Evolutionary conservation across 2,113 vertebrate species (phyloP).

Genomic region (Butorides virescens): DNA sequence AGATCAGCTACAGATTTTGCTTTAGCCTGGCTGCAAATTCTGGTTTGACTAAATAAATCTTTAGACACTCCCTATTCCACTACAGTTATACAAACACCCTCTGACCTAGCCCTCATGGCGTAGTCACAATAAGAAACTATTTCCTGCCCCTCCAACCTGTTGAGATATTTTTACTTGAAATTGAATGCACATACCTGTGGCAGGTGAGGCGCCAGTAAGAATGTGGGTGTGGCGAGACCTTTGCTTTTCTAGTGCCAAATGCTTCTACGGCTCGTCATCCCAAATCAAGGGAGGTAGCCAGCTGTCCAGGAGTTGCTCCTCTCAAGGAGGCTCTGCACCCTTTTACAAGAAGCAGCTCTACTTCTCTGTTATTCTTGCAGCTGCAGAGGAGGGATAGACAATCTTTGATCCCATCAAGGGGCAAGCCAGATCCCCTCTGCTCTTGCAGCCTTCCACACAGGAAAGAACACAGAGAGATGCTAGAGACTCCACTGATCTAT

Average conservation of each 20-base stretch:
- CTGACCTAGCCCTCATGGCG: not conserved
- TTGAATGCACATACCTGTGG: constrained; percentile 61
- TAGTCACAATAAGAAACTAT: constrained; percentile 28
- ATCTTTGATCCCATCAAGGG: not conserved
- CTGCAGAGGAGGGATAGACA: not conserved
- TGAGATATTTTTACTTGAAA: constrained; percentile 70
- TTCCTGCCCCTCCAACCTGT: constrained; percentile 39
- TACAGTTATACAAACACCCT: not conserved
- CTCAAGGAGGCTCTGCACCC: not conserved
- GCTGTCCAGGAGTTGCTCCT: not conserved
- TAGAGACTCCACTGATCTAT: not conserved
- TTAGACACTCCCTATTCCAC: constrained; percentile 4
- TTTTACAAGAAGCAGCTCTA: not conserved
- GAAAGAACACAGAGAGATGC: not conserved
- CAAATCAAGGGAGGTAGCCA: constrained; percentile 5
- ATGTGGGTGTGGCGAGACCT: constrained; percentile 66
- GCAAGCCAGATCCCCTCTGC: not conserved
- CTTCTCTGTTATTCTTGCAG: not conserved
- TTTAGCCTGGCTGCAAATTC: not conserved
- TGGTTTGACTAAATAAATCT: not conserved
- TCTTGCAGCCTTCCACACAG: not conserved
- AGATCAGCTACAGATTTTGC: not conserved
- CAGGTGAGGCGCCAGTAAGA: constrained; percentile 71
- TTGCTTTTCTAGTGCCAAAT: constrained; percentile 35
- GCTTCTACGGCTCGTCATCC: constrained; percentile 29